phyloP scores from a whole-genome alignment of 2,113 vertebrate genomes.

The Carassius gibelio region DNA sequence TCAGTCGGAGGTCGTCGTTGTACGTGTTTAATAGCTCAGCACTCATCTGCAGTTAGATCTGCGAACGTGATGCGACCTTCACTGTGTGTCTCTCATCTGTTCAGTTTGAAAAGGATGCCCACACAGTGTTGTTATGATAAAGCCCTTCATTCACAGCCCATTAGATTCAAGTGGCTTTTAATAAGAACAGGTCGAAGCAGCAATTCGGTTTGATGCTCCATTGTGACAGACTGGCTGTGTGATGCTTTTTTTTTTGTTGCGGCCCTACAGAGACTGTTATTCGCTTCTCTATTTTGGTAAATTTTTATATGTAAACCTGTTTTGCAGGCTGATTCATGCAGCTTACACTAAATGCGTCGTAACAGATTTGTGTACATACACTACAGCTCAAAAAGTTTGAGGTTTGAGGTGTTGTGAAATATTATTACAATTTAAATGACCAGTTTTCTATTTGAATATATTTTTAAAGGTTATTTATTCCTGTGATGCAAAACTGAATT shows the following conservation, averaged over 20 bases:
- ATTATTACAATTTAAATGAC: too few relatives aligned
- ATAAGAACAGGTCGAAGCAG: slow-evolving; percentile 37
- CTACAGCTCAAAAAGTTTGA: background rate
- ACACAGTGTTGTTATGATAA: slow-evolving; percentile 31
- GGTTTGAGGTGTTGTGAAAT: too few relatives aligned
- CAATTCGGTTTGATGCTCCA: slow-evolving; percentile 41
- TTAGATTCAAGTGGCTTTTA: slow-evolving; percentile 52
- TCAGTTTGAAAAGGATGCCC: slow-evolving; percentile 24
- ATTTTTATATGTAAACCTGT: too few relatives aligned
- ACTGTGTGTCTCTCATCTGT: background rate
- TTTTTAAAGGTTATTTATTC: too few relatives aligned
- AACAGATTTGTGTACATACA: background rate
- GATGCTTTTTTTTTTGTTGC: slow-evolving; percentile 38
- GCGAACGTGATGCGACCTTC: slow-evolving; percentile 10
- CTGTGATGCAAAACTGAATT: too few relatives aligned
- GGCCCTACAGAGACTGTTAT: slow-evolving; percentile 6
- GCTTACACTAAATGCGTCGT: background rate
- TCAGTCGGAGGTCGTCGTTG: background rate
- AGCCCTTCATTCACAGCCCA: slow-evolving; percentile 42
- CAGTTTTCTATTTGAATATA: too few relatives aligned
- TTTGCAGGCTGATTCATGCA: background rate
- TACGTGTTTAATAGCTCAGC: background rate
- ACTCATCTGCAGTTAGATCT: background rate
- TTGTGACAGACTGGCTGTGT: slow-evolving; percentile 31
- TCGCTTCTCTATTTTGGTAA: background rate